These are phyloP conservation scores for Schizothorax lantsangensis DNA, from an alignment of 2,797 vertebrate genomes.

Conservation along the genomic window DNA sequence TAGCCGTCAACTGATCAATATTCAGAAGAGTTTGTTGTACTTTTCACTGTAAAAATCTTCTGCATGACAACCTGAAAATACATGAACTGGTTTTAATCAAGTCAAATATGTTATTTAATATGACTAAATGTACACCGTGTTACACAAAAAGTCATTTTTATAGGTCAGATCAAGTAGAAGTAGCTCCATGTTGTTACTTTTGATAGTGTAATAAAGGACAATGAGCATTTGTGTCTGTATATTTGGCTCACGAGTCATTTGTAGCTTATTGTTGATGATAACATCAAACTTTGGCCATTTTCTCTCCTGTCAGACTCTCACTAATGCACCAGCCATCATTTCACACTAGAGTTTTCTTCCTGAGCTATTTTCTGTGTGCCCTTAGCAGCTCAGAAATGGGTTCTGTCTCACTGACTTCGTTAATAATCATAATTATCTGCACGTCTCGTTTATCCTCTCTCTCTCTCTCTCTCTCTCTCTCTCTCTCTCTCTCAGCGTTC, in stretches of 20 bases:
- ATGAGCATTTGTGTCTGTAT: not conserved
- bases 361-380: constrained; percentile 14
- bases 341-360: constrained; percentile 19
- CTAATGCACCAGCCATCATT: constrained; percentile 29
- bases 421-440: constrained; percentile 51
- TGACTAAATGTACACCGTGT: not conserved
- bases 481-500: constrained; percentile 42
- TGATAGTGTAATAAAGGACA: not conserved
- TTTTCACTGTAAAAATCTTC: not conserved
- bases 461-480: constrained; percentile 17
- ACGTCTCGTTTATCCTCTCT: constrained; percentile 26
- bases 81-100: not conserved
- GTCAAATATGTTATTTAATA: not conserved
- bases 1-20: not conserved
- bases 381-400: constrained; percentile 29
- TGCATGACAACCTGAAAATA: not conserved
- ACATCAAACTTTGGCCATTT: constrained; percentile 28
- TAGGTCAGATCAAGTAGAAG: not conserved
- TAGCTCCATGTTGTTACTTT: not conserved
- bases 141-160: not conserved
- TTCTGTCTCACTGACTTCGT: constrained; percentile 46
- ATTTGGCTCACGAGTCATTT: not conserved
- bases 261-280: not conserved
- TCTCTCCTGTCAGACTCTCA: constrained; percentile 9
- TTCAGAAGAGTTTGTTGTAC: not conserved